Conservation (phyloP, 2,888 invertebrate species). For the Graphium colonna region DNA sequence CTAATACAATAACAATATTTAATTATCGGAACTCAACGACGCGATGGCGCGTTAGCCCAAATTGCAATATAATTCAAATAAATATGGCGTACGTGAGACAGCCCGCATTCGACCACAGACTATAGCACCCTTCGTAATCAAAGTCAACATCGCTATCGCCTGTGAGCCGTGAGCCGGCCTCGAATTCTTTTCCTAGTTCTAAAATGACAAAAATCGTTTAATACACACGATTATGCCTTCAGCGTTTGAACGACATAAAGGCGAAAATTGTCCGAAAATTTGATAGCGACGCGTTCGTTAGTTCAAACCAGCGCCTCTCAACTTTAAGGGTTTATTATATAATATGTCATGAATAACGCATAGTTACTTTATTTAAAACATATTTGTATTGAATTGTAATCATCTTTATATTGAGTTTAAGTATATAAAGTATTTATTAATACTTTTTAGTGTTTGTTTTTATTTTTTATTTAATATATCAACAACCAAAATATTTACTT, state of each 20-base stretch:
- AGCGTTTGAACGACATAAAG: constrained; percentile 9
- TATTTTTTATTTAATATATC: no score
- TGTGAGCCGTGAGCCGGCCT: constrained; percentile 30
- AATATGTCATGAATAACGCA: no score
- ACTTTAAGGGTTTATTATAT: no score
- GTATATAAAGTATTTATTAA: no score
- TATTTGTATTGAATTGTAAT: no score
- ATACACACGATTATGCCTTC: constrained; percentile 17
- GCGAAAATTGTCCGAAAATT: constrained; percentile 16
- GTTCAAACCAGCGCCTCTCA: constrained; percentile 10
- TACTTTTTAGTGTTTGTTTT: no score
- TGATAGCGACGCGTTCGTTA: not conserved
- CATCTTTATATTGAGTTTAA: no score
- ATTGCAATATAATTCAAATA: constrained; percentile 38
- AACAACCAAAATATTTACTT: no score
- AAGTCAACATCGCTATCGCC: constrained; percentile 33
- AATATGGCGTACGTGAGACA: constrained; percentile 46
- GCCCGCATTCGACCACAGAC: constrained; percentile 35
- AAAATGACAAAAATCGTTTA: constrained; percentile 24
- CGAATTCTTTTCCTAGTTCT: constrained; percentile 25
- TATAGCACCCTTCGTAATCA: constrained; percentile 25
- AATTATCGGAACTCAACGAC: constrained; percentile 31
- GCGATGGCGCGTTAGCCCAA: constrained; percentile 47
- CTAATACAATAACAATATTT: constrained; percentile 31
- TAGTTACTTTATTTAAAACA: no score